Evolutionary conservation across 1,140 invertebrate genomes (phyloP), one percentile per base, ranked within the genome.

Genomic region (Euwallacea fornicatus): DNA sequence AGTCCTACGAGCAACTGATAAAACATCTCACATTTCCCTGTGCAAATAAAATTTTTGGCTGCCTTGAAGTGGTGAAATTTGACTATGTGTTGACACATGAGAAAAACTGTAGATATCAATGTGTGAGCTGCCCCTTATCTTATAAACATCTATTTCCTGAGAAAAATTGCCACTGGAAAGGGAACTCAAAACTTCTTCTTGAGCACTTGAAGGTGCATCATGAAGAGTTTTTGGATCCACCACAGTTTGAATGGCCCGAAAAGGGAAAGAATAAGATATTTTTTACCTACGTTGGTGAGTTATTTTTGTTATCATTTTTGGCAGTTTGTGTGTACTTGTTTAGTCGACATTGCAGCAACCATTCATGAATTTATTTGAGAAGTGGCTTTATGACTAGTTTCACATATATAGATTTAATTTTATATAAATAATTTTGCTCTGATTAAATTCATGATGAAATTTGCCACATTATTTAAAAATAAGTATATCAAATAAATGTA

Each of bases 21-120:
- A 47, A 54, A 43, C 15, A 58, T 15, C 7, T 75, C 13, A 70
- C 60, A 9, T 75, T 72, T 69, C 74, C 74, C 42, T 75, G 74
- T 64, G 59, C 44, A 8, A 67, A 71, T 46, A 71, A 73, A 55
- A 58, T 42, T 15, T 61, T 54, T 42, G 74, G 74, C 7, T 75
- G 74, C 46, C 13, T 46, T 15, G 43, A 55, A 16, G 15, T 71
- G 16, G 13, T 75, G 2, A 55, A 58, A 11, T 69, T 67, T 66
- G 53, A 56, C n/a, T 44, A 69, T 16, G 61, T 75, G 13, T 33
- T 33, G 11, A 16, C 21, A 44, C 74, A 75, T 62, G 74, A 75
- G 46, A 69, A 56, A 69, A 54, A n/a, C 21, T 75, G 74, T 42
- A 60, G 15, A 60, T 70, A 46, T 68, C 63, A 56, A 50, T 13